phyloP scores from a whole-genome alignment of 2,888 invertebrate species.

The Polymixis lichenea region DNA sequence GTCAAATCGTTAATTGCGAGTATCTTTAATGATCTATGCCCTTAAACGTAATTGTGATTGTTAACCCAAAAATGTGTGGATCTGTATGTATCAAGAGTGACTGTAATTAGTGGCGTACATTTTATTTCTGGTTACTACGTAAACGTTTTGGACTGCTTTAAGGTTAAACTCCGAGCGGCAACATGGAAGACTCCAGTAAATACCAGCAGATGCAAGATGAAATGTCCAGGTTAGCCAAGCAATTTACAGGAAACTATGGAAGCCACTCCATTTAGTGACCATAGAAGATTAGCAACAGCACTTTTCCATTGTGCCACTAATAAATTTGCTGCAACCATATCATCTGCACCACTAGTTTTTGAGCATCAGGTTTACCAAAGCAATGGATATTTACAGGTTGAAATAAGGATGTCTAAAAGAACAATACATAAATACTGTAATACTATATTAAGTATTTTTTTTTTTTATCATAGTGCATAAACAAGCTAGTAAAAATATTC shows the following conservation, averaged over 20 bases:
- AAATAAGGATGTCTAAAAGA: background rate
- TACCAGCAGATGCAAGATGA: slow-evolving; percentile 97
- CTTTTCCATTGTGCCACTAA: background rate
- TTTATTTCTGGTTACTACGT: slow-evolving; percentile 81
- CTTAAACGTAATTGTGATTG: background rate
- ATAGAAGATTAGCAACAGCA: too few relatives aligned
- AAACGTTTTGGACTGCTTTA: slow-evolving; percentile 88
- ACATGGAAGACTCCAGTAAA: slow-evolving; percentile 89
- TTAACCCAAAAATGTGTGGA: slow-evolving; percentile 69
- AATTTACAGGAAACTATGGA: background rate
- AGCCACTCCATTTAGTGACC: background rate
- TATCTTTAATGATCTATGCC: too few relatives aligned
- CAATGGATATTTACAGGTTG: background rate
- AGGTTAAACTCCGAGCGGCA: slow-evolving; percentile 81
- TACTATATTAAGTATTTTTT: too few relatives aligned
- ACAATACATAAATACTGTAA: background rate
- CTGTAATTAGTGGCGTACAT: slow-evolving; percentile 71
- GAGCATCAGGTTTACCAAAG: too few relatives aligned
- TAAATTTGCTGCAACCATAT: background rate
- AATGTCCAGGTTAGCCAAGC: slow-evolving; percentile 94
- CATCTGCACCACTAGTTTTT: background rate
- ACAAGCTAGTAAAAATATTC: background rate
- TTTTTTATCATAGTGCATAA: too few relatives aligned
- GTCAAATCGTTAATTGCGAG: background rate
- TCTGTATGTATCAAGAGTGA: slow-evolving; percentile 80